Evolutionary conservation across 64 coral and sea anemone species (phyloP), one percentile per base, ranked within the genome.

Genomic region (Orbicella faveolata): DNA sequence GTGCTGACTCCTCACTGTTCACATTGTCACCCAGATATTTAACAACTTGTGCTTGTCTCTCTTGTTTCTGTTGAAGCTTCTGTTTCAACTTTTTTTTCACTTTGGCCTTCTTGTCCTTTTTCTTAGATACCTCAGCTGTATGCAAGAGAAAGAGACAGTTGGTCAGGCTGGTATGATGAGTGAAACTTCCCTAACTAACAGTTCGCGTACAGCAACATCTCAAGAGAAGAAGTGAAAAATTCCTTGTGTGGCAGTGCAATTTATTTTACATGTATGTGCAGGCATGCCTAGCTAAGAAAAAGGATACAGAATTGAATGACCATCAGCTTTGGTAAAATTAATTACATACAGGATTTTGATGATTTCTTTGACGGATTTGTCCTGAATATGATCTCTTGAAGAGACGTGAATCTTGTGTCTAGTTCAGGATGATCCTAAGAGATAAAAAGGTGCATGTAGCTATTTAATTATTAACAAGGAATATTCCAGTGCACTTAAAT

Each of bases 71-170:
- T 37, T 96, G 95, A 4, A 96, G 83, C 77, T 96, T 93, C 83
- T 96, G 95, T 69, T 96, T 96, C 57, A 96, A 63, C 34, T 96
- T 96, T 83, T 78, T 68, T 79, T 96, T 96, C 4, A 96, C 84
- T 75, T 96, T 96, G n/a, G 92, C 77, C 23, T 96, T 96, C 78
- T 96, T 96, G 34, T 96, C 95, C 51, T 96, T 96, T 73, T 96
- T 96, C 74, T 96, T 96, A 52, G 93, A 87, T 34, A 94, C 61
- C 35, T 96, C 95, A 88, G 68, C 95, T 96, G 35, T 17, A 73
- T 48, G 44, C 2, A 74, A 3, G 23, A 55, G 51, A 83, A 80
- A n/a, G 9, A 66, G n/a, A 34, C 39, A 41, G 4, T 4, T 41
- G 39, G 39, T 41, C 39, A 41, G 39, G 39, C 39, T 41, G 39